These are phyloP conservation scores for Eolophus roseicapilla DNA, from an alignment of 2,113 vertebrate species.

Conservation along the genomic window DNA sequence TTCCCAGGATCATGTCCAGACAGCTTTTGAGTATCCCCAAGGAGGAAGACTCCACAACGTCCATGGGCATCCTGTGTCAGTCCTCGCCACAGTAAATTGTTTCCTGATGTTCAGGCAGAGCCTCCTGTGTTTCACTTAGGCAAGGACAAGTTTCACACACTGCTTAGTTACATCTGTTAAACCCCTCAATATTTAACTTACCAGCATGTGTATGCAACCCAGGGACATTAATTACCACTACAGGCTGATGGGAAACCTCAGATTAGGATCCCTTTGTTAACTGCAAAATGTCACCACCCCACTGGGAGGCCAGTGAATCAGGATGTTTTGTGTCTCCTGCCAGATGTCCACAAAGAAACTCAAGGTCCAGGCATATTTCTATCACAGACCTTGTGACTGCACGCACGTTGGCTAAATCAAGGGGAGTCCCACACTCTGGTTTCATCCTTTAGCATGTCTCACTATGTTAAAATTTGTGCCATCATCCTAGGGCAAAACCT, in stretches of 20 bases:
- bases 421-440: not conserved
- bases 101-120: not conserved
- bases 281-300: not conserved
- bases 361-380: not conserved
- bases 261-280: not conserved
- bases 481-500: not conserved
- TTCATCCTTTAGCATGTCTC: not conserved
- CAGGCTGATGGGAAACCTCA: not conserved
- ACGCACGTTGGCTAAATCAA: not conserved
- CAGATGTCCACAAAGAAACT: not conserved
- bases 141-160: not conserved
- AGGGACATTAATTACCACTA: not conserved
- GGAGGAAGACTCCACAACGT: not conserved
- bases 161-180: not conserved
- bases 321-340: not conserved
- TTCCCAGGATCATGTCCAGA: not conserved
- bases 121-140: not conserved
- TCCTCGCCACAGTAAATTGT: not conserved
- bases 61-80: not conserved
- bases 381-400: not conserved
- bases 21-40: not conserved
- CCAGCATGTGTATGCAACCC: not conserved
- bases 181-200: not conserved
- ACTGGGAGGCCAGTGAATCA: not conserved
- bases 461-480: not conserved